Percentiles rank a stretch among this genome's conserved stretches.
Evolutionary conservation across 2,888 invertebrate species (phyloP).

Genomic region (Coleophora deauratella): DNA sequence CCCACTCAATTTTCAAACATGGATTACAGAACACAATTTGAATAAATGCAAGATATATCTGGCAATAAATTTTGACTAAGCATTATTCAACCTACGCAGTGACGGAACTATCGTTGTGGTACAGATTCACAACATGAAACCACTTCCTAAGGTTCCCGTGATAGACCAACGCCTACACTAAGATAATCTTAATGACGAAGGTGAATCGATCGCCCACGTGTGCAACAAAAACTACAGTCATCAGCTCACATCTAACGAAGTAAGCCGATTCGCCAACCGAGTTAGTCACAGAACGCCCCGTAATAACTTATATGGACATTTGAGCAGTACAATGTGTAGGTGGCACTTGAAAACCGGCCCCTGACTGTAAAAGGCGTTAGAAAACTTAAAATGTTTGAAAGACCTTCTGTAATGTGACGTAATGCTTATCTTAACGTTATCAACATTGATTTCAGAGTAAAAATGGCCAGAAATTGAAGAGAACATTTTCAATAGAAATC

Average conservation of each 20-base stretch:
- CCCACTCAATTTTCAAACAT: too few species aligned
- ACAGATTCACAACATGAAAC: slow-evolving; percentile 33
- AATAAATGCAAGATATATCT: too few species aligned
- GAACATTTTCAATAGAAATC: not conserved
- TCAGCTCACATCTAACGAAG: slow-evolving; percentile 57
- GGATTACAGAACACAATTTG: too few species aligned
- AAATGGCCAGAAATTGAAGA: not conserved
- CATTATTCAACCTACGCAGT: slow-evolving; percentile 30
- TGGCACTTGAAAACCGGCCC: slow-evolving; percentile 50
- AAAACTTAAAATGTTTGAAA: slow-evolving; percentile 17
- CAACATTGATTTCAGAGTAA: not conserved
- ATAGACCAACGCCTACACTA: slow-evolving; percentile 50
- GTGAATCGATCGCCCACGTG: slow-evolving; percentile 64
- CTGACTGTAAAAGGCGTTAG: slow-evolving; percentile 46
- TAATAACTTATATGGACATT: slow-evolving; percentile 66
- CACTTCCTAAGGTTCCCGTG: slow-evolving; percentile 39
- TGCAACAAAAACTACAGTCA: slow-evolving; percentile 50
- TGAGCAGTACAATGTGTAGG: slow-evolving; percentile 52
- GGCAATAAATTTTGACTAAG: slow-evolving; percentile 21
- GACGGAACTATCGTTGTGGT: slow-evolving; percentile 38
- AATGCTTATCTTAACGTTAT: not conserved
- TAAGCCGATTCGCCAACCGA: slow-evolving; percentile 58
- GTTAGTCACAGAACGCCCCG: slow-evolving; percentile 56
- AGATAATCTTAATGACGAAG: slow-evolving; percentile 60
- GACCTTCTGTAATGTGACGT: slow-evolving; percentile 7